Evolutionary conservation across 2,888 invertebrate species (phyloP), one percentile per base, ranked within the genome.

Genomic region (Xestia ashworthii): DNA sequence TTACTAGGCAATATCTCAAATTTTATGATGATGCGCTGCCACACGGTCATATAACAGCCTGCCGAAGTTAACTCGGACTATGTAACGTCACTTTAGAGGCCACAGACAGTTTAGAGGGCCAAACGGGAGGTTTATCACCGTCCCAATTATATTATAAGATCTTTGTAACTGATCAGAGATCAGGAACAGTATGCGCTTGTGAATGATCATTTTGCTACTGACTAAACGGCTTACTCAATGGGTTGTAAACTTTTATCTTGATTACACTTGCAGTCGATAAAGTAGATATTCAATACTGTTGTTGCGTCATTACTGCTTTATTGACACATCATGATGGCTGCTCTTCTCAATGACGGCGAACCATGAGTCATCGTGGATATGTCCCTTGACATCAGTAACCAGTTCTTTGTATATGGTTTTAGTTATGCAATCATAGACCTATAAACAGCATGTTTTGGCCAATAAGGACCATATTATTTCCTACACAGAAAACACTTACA

Each of bases 81-180:
- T 66, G 50, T 66, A 53, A n/a, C n/a, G n/a, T n/a, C n/a, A n/a
- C n/a, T n/a, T n/a, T n/a, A n/a, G n/a, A n/a, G n/a, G n/a, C n/a
- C n/a, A n/a, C n/a, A n/a, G n/a, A n/a, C n/a, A n/a, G 55, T 73
- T 79, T 67, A 62, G 62, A 76, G 53, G 75, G 66, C 76, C 22
- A 77, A 77, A 78, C 69, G 64, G 62, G 64, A 81, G 78, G 77
- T 86, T 87, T 84, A 85, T 81, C 48, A 67, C 48, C 25, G 70
- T 70, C 74, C 71, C 72, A 82, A 81, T 82, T 81, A 77, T 70
- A 62, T 25, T 67, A 64, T 69, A 70, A 46, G 44, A 70, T 69
- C 53, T 78, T 80, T 38, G 64, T 67, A 53, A 74, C 46, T 71
- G 72, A 78, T 77, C 69, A 48, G 14, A n/a, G 68, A 5, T 19